A percentile compares a stretch with the other conserved stretches of the same genome.
These are phyloP conservation scores for Oegoconia quadripuncta DNA, from an alignment of 2,888 invertebrate genomes.

Conservation along the genomic window DNA sequence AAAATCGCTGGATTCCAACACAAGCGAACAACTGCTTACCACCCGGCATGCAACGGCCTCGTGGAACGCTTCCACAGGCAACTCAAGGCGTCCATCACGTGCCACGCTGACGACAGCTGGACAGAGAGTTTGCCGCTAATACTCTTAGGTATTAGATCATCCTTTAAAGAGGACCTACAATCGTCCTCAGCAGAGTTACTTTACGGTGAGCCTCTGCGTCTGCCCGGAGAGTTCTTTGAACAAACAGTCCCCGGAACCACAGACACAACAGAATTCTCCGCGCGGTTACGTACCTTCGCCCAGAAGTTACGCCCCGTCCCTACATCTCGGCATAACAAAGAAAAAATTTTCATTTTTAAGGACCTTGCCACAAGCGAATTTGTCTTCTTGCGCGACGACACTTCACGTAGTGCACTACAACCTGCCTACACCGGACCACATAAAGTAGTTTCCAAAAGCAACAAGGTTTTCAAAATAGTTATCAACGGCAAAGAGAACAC, in stretches of 20 bases:
- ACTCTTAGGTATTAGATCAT: constrained; percentile 19
- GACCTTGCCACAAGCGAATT: constrained; percentile 17
- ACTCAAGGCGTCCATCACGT: constrained; percentile 30
- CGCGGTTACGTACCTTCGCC: constrained; percentile 9
- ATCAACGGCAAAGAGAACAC: constrained; percentile 10
- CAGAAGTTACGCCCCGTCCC: constrained; percentile 10
- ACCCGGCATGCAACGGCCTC: constrained; percentile 24
- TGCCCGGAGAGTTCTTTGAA: constrained; percentile 18
- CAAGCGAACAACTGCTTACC: constrained; percentile 23
- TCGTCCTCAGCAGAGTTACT: constrained; percentile 20
- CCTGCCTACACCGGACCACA: constrained; percentile 18
- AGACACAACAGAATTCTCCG: constrained; percentile 14
- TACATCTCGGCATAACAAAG: constrained; percentile 9
- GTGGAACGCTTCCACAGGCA: constrained; percentile 21
- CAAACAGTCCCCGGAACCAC: not conserved
- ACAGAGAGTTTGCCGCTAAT: constrained; percentile 16
- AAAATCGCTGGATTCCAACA: constrained; percentile 12
- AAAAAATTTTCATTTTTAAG: constrained; percentile 15
- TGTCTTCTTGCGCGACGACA: constrained; percentile 22
- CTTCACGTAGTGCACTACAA: constrained; percentile 3
- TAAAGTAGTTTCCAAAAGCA: constrained; percentile 11
- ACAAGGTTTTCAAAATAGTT: constrained; percentile 12
- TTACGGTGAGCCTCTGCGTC: constrained; percentile 22
- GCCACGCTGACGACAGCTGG: constrained; percentile 21
- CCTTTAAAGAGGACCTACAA: constrained; percentile 19